Evolutionary conservation across 2,888 invertebrate genomes (phyloP), one percentile per base, ranked within the genome.

Genomic region (Lochmaea crataegi): DNA sequence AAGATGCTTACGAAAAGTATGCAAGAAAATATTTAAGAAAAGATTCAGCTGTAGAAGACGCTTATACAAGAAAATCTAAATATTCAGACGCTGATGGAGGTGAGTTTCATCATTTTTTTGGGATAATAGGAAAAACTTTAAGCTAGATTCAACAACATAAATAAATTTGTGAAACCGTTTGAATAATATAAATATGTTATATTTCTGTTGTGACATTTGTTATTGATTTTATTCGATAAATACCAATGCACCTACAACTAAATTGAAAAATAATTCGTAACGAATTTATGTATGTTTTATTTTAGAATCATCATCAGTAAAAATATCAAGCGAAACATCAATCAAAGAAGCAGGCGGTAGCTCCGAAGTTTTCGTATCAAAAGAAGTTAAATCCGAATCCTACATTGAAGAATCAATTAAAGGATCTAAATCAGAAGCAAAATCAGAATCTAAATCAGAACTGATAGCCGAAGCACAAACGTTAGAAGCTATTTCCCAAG

Each of bases 1-100:
- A 82, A 41, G 82, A 82, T 73, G 79, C 82, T 2, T 82, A 82
- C 60, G 82, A 81, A 65, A 80, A 77, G 65, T 82, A 82, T 65
- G 82, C 81, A 10, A 79, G 78, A 63, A 82, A 82, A 71, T 82
- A 82, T 76, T 70, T 82, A 60, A 75, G 81, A 41, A 82, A 81
- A 63, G 80, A 81, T 48, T 78, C 81, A 26, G 57, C 75, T 10
- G 64, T 69, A 22, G 78, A 78, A 57, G 74, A 71, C 26, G 41
- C 79, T 68, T 74, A 75, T 32, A 78, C 75, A 56, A 82, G 80
- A 68, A 80, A 82, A 70, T 79, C 81, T 41, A 77, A 78, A 57
- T 82, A 81, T 14, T 63, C 41, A 22, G 80, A 80, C 32, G 70
- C 60, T 56, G 71, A 71, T 61, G 71, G 71, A 18, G 76, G 76